Conservation (phyloP, 2,888 invertebrate species). For the Eremobia ochroleuca region DNA sequence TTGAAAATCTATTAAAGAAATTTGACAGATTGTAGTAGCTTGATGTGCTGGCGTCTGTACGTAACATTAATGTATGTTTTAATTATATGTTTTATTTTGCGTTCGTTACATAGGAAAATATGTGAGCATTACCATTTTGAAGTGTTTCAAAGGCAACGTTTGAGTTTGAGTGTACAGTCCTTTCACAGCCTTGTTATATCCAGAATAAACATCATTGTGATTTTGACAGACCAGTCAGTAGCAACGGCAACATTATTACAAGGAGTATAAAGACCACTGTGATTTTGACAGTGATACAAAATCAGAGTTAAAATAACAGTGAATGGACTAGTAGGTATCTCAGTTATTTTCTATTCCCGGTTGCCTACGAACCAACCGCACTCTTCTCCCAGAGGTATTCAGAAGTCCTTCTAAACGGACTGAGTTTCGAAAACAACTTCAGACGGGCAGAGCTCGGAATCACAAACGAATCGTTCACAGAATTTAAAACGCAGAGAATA, state of each 20-base stretch:
- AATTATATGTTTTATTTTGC: neutral
- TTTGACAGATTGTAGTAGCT: too few relatives aligned
- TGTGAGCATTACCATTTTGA: neutral
- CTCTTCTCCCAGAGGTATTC: conserved; percentile 26
- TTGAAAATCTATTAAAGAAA: too few relatives aligned
- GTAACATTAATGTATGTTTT: neutral
- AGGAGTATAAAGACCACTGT: neutral
- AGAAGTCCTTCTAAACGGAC: conserved; percentile 22
- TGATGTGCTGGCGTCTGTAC: too few relatives aligned
- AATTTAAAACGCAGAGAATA: conserved; percentile 63
- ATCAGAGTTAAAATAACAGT: neutral
- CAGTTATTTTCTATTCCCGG: neutral
- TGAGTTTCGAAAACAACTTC: conserved; percentile 35
- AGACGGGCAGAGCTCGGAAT: conserved; percentile 42
- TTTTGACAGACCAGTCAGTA: neutral
- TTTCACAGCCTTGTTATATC: neutral
- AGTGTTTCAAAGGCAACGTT: neutral
- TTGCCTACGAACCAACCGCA: conserved; percentile 6
- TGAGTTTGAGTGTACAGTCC: neutral
- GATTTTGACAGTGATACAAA: neutral
- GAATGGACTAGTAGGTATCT: neutral
- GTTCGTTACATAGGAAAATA: neutral
- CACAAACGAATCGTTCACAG: conserved; percentile 53
- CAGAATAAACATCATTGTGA: neutral
- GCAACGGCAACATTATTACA: neutral